phyloP scores from a whole-genome alignment of 1,140 invertebrate genomes.

The Linepithema humile region DNA sequence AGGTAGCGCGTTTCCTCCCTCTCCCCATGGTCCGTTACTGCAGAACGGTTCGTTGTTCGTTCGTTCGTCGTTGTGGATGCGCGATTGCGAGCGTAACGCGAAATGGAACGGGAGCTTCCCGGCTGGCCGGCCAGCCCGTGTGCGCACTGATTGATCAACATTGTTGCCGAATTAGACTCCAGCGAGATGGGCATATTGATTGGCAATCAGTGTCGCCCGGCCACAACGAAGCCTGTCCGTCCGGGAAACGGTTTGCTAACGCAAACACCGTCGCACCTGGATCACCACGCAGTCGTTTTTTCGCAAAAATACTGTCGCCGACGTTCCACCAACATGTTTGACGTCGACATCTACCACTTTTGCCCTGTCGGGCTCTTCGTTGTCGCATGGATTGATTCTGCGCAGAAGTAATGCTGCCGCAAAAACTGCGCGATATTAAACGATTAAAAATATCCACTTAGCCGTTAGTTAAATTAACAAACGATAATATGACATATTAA shows the following conservation, averaged over 20 bases:
- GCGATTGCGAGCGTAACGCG: constrained; percentile 71
- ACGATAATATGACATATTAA: too few species aligned
- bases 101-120: constrained; percentile 69
- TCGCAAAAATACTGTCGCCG: constrained; percentile 62
- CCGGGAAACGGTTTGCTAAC: constrained; percentile 76
- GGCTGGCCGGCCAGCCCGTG: constrained; percentile 58
- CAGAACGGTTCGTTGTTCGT: constrained; percentile 61
- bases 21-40: constrained; percentile 12
- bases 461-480: not conserved
- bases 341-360: constrained; percentile 60
- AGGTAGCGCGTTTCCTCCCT: constrained; percentile 26
- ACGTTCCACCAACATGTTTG: constrained; percentile 63
- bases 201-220: constrained; percentile 83
- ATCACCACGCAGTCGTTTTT: constrained; percentile 68
- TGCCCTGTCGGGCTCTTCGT: constrained; percentile 49
- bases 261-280: constrained; percentile 76
- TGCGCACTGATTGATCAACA: constrained; percentile 83
- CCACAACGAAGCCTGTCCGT: constrained; percentile 75
- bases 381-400: constrained; percentile 42
- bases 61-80: constrained; percentile 72
- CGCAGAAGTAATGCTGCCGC: constrained; percentile 20
- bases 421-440: constrained; percentile 39
- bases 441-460: not conserved
- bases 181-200: constrained; percentile 84
- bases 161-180: constrained; percentile 83